Percentiles rank a stretch among this genome's conserved stretches.
Evolutionary conservation across 92 coral and sea anemone genomes (phyloP).

Genomic region (Nematostella vectensis): DNA sequence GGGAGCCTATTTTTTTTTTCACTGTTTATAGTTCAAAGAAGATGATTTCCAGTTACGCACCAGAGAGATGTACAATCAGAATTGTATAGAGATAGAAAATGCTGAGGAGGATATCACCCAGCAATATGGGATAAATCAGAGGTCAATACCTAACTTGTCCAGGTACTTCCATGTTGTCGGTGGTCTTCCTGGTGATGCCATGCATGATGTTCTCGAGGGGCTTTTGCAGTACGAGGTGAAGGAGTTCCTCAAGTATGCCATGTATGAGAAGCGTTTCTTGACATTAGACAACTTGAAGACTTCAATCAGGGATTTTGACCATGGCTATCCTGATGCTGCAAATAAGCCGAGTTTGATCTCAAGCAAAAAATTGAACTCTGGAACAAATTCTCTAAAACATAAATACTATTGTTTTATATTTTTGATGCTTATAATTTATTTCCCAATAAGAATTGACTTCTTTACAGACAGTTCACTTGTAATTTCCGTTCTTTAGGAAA

Average conservation of each 20-base stretch:
- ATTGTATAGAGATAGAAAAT: slow-evolving; percentile 25
- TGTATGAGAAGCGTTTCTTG: slow-evolving; percentile 12
- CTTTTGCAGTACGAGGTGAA: slow-evolving; percentile 31
- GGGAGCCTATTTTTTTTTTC: no score
- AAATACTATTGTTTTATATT: no score
- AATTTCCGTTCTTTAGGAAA: no score
- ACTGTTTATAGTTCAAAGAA: slow-evolving; percentile 14
- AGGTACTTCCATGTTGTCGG: slow-evolving; percentile 36
- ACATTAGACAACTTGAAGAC: slow-evolving; percentile 22
- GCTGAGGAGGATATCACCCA: slow-evolving; percentile 11
- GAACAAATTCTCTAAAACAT: slow-evolving; percentile 35
- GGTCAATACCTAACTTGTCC: slow-evolving; percentile 31
- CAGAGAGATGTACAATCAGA: slow-evolving; percentile 13
- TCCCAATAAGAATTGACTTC: no score
- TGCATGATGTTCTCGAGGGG: slow-evolving; percentile 38
- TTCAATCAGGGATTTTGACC: slow-evolving; percentile 32
- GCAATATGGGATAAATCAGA: slow-evolving; percentile 25
- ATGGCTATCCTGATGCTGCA: slow-evolving; percentile 27
- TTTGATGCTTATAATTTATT: no score
- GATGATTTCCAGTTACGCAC: slow-evolving; percentile 27
- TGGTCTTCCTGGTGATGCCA: slow-evolving; percentile 37
- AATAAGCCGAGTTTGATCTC: slow-evolving; percentile 29
- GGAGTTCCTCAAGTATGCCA: slow-evolving; percentile 35
- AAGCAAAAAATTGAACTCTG: slow-evolving; percentile 15
- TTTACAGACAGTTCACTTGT: no score